Percentiles rank a stretch among this genome's conserved stretches.
phyloP scores from a whole-genome alignment of 2,888 invertebrate genomes.

The Nasonovia ribisnigri region DNA sequence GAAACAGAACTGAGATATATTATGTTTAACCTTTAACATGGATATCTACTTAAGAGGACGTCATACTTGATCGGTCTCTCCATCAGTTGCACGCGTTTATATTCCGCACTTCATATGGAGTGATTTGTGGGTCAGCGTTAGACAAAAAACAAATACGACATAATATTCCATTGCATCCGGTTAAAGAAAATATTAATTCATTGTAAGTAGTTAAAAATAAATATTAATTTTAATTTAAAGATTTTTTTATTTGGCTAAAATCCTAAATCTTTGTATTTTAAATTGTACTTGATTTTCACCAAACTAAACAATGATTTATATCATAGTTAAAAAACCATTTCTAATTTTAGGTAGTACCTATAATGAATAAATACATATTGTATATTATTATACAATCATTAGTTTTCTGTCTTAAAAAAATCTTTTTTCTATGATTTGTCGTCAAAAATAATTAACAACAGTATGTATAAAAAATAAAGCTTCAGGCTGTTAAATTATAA shows the following conservation, averaged over 20 bases:
- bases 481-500: not conserved
- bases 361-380: no score
- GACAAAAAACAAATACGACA: not conserved
- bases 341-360: no score
- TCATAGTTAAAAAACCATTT: not conserved
- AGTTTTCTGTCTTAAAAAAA: not conserved
- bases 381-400: not conserved
- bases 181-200: not conserved
- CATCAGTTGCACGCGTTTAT: not conserved
- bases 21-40: not conserved
- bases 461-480: not conserved
- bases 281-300: not conserved
- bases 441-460: not conserved
- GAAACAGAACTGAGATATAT: not conserved
- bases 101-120: not conserved
- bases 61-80: not conserved
- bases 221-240: not conserved
- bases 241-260: not conserved
- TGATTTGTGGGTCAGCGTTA: not conserved
- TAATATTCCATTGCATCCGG: not conserved
- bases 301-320: not conserved
- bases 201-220: not conserved
- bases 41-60: not conserved
- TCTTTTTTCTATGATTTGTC: not conserved
- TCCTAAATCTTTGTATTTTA: not conserved